Evolutionary conservation across 2,888 invertebrate species (phyloP).

Genomic region (Gnatocerus cornutus): DNA sequence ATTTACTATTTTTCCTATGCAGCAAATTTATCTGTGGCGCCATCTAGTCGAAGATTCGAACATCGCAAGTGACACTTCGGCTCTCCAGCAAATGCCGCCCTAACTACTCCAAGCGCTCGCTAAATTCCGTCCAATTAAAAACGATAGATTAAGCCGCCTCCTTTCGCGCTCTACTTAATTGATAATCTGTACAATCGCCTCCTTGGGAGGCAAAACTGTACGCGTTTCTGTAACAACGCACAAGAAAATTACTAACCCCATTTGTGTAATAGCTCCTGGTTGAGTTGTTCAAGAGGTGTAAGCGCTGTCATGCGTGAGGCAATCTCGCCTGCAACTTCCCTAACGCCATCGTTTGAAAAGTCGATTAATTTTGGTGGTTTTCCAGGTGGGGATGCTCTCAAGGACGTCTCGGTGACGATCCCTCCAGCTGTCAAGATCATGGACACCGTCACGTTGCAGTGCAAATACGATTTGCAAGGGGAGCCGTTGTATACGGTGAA

Average conservation of each 20-base stretch:
- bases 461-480: constrained; percentile 83
- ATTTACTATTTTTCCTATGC: too few species aligned
- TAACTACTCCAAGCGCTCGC: background rate
- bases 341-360: constrained; percentile 40
- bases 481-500: constrained; percentile 86
- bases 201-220: constrained; percentile 40
- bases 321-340: constrained; percentile 32
- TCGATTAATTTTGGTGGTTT: constrained; percentile 44
- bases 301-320: constrained; percentile 51
- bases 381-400: constrained; percentile 76
- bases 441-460: constrained; percentile 82
- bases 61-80: too few species aligned
- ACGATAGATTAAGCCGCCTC: constrained; percentile 10
- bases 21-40: too few species aligned
- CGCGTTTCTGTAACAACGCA: constrained; percentile 32
- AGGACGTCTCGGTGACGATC: constrained; percentile 81
- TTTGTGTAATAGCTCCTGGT: constrained; percentile 54
- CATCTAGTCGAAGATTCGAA: too few species aligned
- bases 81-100: background rate
- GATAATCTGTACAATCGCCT: constrained; percentile 44
- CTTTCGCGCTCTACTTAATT: constrained; percentile 36
- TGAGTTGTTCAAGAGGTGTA: constrained; percentile 53
- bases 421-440: constrained; percentile 82
- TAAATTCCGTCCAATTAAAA: constrained; percentile 25
- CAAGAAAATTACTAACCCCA: constrained; percentile 52